These are phyloP conservation scores for Spheniscus mendiculus DNA, from an alignment of 2,113 vertebrate genomes.

Conservation along the genomic window DNA sequence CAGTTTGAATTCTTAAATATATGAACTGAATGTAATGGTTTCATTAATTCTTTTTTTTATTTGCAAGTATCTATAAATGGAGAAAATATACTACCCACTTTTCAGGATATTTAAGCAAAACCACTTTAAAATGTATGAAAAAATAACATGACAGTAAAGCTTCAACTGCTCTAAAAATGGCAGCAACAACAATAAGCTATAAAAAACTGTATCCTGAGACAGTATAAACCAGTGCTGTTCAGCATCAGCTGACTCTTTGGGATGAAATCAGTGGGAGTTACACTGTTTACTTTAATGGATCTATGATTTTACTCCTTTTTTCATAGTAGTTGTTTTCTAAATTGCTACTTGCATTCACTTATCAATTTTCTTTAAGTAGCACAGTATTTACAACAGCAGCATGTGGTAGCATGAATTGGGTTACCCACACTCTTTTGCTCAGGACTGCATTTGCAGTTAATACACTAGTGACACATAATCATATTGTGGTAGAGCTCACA, in stretches of 20 bases:
- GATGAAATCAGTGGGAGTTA: not conserved
- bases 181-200: not conserved
- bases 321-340: conserved; percentile 19
- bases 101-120: not conserved
- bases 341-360: not conserved
- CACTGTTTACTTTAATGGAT: not conserved
- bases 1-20: not conserved
- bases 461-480: not conserved
- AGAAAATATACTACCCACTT: not conserved
- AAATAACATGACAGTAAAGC: not conserved
- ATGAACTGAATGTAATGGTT: not conserved
- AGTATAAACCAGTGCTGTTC: not conserved
- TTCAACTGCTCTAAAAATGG: not conserved
- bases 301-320: not conserved
- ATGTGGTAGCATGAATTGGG: not conserved
- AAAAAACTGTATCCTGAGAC: not conserved
- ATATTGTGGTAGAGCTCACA: not conserved
- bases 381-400: not conserved
- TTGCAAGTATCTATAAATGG: not conserved
- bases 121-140: not conserved
- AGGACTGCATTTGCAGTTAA: not conserved
- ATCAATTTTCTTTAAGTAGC: not conserved
- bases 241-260: not conserved
- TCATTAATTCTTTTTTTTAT: not conserved
- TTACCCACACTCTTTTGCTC: not conserved